These are phyloP conservation scores for Rhopilema esculentum DNA, from an alignment of 30 jellyfish, hydroid and myxozoan species.

Conservation along the genomic window DNA sequence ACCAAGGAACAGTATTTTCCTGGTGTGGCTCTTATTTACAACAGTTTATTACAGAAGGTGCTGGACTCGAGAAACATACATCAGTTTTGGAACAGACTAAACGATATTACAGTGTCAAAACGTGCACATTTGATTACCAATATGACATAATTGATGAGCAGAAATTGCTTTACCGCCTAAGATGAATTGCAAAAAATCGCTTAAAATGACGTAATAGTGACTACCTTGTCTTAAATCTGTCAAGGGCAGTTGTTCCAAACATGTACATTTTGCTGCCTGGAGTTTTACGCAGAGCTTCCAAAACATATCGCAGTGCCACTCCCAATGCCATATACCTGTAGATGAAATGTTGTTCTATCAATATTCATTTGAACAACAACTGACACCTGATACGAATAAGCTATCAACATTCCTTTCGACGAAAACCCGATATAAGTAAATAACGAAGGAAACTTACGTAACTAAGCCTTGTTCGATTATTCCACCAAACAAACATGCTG, in stretches of 20 bases:
- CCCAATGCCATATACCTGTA: slow-evolving; percentile 98
- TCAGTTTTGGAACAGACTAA: no score
- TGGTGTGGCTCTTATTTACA: no score
- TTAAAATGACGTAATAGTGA: background rate
- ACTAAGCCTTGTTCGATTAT: slow-evolving; percentile 97
- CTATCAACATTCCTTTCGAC: no score
- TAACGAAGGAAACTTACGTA: slow-evolving; percentile 71
- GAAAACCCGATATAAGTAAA: no score
- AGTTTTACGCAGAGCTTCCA: slow-evolving; percentile 95
- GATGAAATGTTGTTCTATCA: background rate
- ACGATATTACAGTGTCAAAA: no score
- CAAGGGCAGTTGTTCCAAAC: slow-evolving; percentile 99
- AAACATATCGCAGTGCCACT: slow-evolving; percentile 94
- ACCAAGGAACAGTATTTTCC: no score
- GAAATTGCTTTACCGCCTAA: background rate
- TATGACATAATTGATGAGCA: no score
- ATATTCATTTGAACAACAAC: no score
- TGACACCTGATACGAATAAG: no score
- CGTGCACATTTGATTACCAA: no score
- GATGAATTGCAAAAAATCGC: background rate
- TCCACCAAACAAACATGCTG: slow-evolving; percentile 98
- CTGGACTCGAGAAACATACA: no score
- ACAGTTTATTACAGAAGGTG: no score
- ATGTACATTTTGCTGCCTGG: slow-evolving; percentile 95
- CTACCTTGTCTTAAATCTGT: slow-evolving; percentile 94